Conservation (phyloP, 2,888 invertebrate genomes). For the Odontothrips loti region DNA sequence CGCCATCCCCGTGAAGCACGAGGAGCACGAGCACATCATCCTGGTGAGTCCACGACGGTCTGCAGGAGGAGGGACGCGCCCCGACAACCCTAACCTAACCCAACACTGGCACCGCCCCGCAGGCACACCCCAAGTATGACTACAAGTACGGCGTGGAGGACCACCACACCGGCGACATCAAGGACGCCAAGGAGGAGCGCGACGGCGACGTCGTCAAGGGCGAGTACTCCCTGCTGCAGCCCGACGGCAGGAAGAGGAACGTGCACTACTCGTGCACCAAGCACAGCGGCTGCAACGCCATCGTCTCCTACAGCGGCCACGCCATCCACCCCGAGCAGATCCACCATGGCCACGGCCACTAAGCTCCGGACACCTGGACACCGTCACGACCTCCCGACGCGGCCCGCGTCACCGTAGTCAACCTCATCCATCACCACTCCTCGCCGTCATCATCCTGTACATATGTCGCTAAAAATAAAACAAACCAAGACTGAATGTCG, state of each 20-base stretch:
- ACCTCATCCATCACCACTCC: neutral
- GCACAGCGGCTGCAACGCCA: conserved; percentile 45
- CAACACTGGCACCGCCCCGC: neutral
- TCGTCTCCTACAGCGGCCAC: conserved; percentile 11
- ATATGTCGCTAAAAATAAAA: neutral
- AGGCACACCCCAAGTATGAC: neutral
- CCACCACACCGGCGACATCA: neutral
- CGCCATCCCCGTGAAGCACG: neutral
- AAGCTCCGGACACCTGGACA: too few species aligned
- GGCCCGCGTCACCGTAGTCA: neutral
- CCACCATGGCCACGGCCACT: neutral
- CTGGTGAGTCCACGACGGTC: too few species aligned
- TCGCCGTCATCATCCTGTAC: neutral
- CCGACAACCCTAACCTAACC: neutral
- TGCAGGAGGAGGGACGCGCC: too few species aligned
- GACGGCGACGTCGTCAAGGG: conserved; percentile 47
- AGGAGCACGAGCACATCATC: conserved; percentile 5
- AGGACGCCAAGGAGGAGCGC: conserved; percentile 42
- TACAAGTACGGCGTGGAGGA: conserved; percentile 7
- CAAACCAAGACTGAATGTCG: too few species aligned
- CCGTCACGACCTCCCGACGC: too few species aligned
- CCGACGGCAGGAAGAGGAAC: conserved; percentile 44
- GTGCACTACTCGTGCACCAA: conserved; percentile 45
- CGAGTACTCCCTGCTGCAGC: conserved; percentile 39
- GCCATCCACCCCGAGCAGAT: neutral